Base-by-base conservation (phyloP, 1,140 invertebrate species). In the Drosophila erecta region DNA sequence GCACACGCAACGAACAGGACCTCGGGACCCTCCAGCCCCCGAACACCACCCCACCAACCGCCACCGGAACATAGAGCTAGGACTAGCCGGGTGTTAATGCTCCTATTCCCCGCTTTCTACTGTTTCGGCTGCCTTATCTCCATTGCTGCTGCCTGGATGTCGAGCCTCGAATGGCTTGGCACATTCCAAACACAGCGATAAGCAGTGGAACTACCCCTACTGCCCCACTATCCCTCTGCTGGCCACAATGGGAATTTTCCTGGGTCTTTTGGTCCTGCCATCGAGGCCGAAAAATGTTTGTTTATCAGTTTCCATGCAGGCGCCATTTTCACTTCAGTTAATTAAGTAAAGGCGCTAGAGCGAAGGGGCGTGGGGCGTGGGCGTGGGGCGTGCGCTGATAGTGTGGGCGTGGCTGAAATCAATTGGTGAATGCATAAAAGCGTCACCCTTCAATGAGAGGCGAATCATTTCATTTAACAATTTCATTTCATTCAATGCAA, bases 271-370 rank as follows among this genome's bases (percentile, higher is more conserved):
- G 20, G 15, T 58, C 33, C 50, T 43, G 44, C 27, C 51, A 49
- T 37, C 55, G 50, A 47, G 20, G 44, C 66, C 78, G 56, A 59
- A 85, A 86, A 89, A 54, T 76, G 78, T 69, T 84, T 89, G 84
- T 87, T 86, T 87, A 85, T 85, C 81, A 56, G 50, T 60, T 58
- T 38, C 50, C 77, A 66, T 57, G 62, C 77, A 81, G 77, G 64
- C 80, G 80, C 69, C 69, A 89, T 87, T 87, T 87, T 90, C 84
- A 87, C 83, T 87, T 89, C 83, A 87, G 83, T 87, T 87, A 89
- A 87, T 87, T 87, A 87, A 87, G 83, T 89, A 79, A 87, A 87
- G 84, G 75, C 78, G 60, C 58, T 47, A 40, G 46, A 77, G 14
- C 24, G 41, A 22, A 22, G 10, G 15, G 11, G 8, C 30, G 30